Evolutionary conservation across 1,140 invertebrate genomes (phyloP).

Genomic region (Parapsyche elsis): DNA sequence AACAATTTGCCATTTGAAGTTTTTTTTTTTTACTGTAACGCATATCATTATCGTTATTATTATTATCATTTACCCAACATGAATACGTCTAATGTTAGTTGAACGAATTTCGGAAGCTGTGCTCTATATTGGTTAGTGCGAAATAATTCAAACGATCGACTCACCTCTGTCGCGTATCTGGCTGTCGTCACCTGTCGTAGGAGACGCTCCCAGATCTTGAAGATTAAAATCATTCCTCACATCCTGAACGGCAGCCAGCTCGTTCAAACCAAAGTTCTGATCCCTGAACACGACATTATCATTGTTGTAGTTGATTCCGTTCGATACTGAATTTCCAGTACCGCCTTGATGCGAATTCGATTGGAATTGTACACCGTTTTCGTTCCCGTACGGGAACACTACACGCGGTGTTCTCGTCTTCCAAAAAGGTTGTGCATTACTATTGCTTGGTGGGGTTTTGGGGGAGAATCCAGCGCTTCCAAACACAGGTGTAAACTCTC

Average conservation of each 20-base stretch:
- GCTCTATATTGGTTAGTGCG: neutral
- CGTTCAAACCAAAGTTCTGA: constrained; percentile 69
- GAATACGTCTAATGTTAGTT: neutral
- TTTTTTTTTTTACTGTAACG: no score
- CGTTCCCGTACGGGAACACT: constrained; percentile 66
- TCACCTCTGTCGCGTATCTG: constrained; percentile 66
- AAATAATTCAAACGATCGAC: constrained; percentile 44
- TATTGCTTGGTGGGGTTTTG: constrained; percentile 28
- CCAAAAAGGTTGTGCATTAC: constrained; percentile 56
- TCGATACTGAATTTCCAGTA: constrained; percentile 57
- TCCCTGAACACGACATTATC: constrained; percentile 72
- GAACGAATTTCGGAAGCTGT: neutral
- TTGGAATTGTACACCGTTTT: constrained; percentile 61
- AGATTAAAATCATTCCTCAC: constrained; percentile 66
- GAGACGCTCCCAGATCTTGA: constrained; percentile 67
- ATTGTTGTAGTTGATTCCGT: constrained; percentile 62
- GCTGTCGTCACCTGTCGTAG: constrained; percentile 62
- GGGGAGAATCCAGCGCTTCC: constrained; percentile 54
- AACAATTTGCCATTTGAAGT: no score
- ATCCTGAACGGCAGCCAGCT: constrained; percentile 66
- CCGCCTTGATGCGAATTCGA: constrained; percentile 66
- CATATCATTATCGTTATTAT: no score
- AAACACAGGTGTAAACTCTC: constrained; percentile 58
- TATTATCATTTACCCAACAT: no score
- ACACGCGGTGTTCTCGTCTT: constrained; percentile 69